Conservation (phyloP, 35 echinoderm and acorn worm species). For the Ptychodera flava region DNA sequence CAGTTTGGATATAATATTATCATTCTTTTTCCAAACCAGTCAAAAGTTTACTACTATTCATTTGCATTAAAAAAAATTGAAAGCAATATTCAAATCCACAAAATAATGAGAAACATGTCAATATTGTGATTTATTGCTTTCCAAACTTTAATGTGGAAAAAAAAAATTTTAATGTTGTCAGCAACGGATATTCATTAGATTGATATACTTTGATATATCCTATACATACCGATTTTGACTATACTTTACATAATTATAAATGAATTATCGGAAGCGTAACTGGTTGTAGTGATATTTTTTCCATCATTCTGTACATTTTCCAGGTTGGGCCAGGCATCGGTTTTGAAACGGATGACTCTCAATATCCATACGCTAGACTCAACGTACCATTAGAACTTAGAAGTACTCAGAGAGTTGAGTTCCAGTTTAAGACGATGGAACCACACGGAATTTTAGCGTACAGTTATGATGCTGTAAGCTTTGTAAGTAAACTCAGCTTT, state of each 20-base stretch:
- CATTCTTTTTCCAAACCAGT: too few relatives aligned
- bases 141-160: too few relatives aligned
- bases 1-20: too few relatives aligned
- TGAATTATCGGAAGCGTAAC: too few relatives aligned
- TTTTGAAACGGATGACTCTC: slow-evolving; percentile 23
- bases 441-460: slow-evolving; percentile 60
- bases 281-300: too few relatives aligned
- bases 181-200: background rate
- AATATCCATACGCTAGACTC: slow-evolving; percentile 51
- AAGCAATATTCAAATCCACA: too few relatives aligned
- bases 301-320: too few relatives aligned
- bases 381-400: background rate
- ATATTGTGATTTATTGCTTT: too few relatives aligned
- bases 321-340: slow-evolving; percentile 75
- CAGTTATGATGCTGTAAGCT: slow-evolving; percentile 58
- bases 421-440: slow-evolving; percentile 67
- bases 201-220: background rate
- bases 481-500: slow-evolving; percentile 89
- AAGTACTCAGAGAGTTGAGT: slow-evolving; percentile 17
- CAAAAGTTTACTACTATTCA: too few relatives aligned
- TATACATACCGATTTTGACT: background rate
- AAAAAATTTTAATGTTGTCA: background rate
- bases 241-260: background rate
- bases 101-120: too few relatives aligned
- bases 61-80: too few relatives aligned